Evolutionary conservation across 2,888 invertebrate species (phyloP), one percentile per base, ranked within the genome.

Genomic region (Dascillus cervinus): DNA sequence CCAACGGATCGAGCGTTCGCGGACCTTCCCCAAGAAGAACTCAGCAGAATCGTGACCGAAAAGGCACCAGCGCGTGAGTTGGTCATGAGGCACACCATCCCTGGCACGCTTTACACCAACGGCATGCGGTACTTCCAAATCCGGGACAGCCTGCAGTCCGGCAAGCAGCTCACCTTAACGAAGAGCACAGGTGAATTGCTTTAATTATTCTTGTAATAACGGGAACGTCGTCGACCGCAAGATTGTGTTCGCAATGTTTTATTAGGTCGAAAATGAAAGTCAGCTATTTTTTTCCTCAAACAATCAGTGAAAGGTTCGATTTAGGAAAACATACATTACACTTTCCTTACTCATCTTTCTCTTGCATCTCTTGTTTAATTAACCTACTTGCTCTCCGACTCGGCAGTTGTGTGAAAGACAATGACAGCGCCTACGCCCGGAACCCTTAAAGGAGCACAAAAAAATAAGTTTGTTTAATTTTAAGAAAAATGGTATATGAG

Each of bases 111-210:
- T 2, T 89, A 84, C 69, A 85, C 85, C 27, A 84, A 85, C 3
- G 88, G 88, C 29, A 87, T 89, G 83, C 70, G 86, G 48, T 88
- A 85, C 66, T 89, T 86, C 64, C 86, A 88, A 66, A 79, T 87
- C 21, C 75, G 80, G 58, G 85, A 86, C 56, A 82, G 82, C 29
- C 73, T 88, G 60, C 76, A 77, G 46, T 75, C 80, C 23, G 79
- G 81, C 21, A 79, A 79, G 43, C 82, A 84, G 4, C 69, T 88
- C 9, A 86, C 85, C 28, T 65, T 89, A 49, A 86, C 84, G 60
- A 88, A 88, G 71, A 84, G 74, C 56, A 72, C 79, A 44, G 82
- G 83, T 82, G 57, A 66, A 69, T 55, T 12, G 11, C 27, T 26
- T 17, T 35, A 15, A 20, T 15, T 11, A 22, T 24, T 22, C 5